These are phyloP conservation scores for Recurvirostra avosetta DNA, from an alignment of 2,113 vertebrate species.

Conservation along the genomic window DNA sequence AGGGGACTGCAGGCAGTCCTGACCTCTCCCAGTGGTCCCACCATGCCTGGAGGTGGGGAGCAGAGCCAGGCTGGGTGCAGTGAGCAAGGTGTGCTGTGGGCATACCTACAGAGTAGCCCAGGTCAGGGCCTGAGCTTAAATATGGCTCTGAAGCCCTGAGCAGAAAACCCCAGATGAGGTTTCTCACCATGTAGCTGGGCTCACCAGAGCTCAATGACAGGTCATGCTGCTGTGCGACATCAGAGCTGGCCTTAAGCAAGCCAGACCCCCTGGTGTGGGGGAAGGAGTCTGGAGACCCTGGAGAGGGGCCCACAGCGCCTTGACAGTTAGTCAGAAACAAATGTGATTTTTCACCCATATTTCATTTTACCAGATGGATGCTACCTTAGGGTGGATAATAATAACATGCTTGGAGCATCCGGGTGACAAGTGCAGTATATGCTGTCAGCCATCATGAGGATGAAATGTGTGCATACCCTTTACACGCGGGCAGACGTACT, in stretches of 20 bases:
- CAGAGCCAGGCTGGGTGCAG: background rate
- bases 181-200: background rate
- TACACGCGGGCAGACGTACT: background rate
- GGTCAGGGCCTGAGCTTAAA: background rate
- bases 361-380: background rate
- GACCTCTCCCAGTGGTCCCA: background rate
- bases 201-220: rapidly evolving
- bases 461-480: background rate
- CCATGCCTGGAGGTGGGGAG: rapidly evolving
- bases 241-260: background rate
- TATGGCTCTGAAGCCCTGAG: background rate
- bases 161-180: background rate
- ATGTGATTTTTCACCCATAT: background rate
- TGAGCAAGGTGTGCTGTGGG: background rate
- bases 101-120: background rate
- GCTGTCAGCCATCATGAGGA: background rate
- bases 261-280: background rate
- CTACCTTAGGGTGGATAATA: background rate
- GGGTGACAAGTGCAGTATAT: background rate
- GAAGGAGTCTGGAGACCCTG: background rate
- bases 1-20: background rate
- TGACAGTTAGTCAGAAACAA: background rate
- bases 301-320: background rate
- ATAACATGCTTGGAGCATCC: background rate
- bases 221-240: background rate